Conservation (phyloP, 2,888 invertebrate genomes). For the Leucoma salicis region DNA sequence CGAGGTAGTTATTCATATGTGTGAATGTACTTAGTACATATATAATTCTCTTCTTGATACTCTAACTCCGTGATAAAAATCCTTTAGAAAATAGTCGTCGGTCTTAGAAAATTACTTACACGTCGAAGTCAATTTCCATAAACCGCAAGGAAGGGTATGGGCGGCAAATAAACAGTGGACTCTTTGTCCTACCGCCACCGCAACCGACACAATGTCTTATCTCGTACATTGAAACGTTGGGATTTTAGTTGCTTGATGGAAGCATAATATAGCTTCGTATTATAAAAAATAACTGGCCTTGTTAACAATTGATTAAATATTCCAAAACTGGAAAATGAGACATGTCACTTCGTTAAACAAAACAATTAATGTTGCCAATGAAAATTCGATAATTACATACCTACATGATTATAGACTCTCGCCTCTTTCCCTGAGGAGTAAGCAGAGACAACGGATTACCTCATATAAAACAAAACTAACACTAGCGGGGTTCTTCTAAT, state of each 20-base stretch:
- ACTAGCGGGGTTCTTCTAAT: too few relatives aligned
- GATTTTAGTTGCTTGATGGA: constrained; percentile 9
- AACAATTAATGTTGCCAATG: too few relatives aligned
- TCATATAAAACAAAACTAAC: too few relatives aligned
- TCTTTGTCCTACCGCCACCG: constrained; percentile 69
- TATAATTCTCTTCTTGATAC: constrained; percentile 25
- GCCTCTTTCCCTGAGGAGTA: too few relatives aligned
- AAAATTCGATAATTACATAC: too few relatives aligned
- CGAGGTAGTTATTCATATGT: too few relatives aligned
- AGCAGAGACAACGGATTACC: too few relatives aligned
- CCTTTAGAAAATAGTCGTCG: constrained; percentile 60
- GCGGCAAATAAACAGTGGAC: constrained; percentile 68
- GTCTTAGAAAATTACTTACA: constrained; percentile 79
- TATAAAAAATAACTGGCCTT: too few relatives aligned
- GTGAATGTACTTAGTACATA: background rate
- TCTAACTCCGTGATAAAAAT: constrained; percentile 28
- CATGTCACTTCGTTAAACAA: too few relatives aligned
- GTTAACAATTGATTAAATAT: too few relatives aligned
- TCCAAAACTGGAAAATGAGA: too few relatives aligned
- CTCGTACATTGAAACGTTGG: constrained; percentile 37
- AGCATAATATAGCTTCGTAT: background rate
- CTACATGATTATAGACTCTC: too few relatives aligned
- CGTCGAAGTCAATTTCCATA: constrained; percentile 65
- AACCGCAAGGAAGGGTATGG: constrained; percentile 70
- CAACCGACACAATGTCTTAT: constrained; percentile 70